A percentile compares a stretch with the other conserved stretches of the same genome.
These are phyloP conservation scores for Lottia gigantea DNA, from an alignment of 2,888 invertebrate species.

Conservation along the genomic window DNA sequence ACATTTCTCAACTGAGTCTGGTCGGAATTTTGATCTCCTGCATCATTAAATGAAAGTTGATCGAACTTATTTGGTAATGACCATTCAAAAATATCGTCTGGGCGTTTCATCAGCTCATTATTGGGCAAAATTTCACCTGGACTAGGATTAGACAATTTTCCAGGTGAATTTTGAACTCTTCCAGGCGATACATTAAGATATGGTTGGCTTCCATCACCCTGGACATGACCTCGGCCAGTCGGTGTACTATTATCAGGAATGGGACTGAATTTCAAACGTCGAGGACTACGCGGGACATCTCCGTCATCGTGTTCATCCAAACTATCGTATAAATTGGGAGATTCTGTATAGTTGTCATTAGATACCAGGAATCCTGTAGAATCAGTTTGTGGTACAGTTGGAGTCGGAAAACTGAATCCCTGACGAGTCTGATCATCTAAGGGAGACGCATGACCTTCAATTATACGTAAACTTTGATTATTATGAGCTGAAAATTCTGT, in stretches of 20 bases:
- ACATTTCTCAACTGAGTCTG: too few species aligned
- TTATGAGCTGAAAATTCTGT: slow-evolving; percentile 21
- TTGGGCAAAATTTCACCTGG: not conserved
- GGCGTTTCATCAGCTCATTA: not conserved
- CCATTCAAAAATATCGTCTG: not conserved
- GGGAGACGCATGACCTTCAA: slow-evolving; percentile 37
- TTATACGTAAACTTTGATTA: slow-evolving; percentile 34
- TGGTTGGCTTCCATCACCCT: too few species aligned
- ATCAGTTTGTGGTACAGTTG: not conserved
- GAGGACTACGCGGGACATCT: slow-evolving; percentile 3
- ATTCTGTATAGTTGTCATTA: slow-evolving; percentile 14
- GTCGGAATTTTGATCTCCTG: not conserved
- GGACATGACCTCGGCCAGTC: not conserved
- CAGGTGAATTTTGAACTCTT: not conserved
- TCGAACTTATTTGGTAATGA: not conserved
- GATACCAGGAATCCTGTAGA: not conserved
- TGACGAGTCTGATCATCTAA: slow-evolving; percentile 21
- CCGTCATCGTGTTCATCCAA: slow-evolving; percentile 32
- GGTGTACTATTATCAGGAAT: not conserved
- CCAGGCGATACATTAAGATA: not conserved
- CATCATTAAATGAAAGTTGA: not conserved
- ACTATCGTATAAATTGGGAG: slow-evolving; percentile 35
- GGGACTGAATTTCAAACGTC: not conserved
- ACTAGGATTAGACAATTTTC: not conserved
- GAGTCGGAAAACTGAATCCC: not conserved